A percentile compares a stretch with the other conserved stretches of the same genome.
Conservation (phyloP, 64 coral and sea anemone genomes). For the Acropora tenuis region DNA sequence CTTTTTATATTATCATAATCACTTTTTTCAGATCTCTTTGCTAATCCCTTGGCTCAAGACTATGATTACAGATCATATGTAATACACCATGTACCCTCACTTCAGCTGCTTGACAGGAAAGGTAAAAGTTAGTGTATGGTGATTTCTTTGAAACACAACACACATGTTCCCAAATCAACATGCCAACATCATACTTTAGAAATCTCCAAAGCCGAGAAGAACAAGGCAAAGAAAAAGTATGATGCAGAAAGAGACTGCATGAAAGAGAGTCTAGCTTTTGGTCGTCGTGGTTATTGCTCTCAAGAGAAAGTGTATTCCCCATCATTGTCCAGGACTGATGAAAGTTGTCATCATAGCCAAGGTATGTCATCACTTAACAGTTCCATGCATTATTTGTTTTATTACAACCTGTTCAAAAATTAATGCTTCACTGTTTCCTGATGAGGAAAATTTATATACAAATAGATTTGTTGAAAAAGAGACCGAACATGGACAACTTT, state of each 20-base stretch:
- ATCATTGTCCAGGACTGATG: slow-evolving; percentile 60
- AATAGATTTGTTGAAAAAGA: no score
- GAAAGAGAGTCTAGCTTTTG: slow-evolving; percentile 88
- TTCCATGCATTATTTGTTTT: no score
- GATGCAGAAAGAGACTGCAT: slow-evolving; percentile 68
- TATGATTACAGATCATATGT: slow-evolving; percentile 95
- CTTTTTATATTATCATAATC: no score
- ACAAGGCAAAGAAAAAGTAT: slow-evolving; percentile 73
- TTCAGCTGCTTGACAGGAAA: slow-evolving; percentile 90
- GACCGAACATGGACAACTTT: no score
- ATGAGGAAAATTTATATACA: no score
- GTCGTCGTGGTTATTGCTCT: slow-evolving; percentile 61
- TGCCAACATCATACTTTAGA: slow-evolving; percentile 25
- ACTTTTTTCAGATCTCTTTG: slow-evolving; percentile 82
- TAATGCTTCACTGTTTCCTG: no score
- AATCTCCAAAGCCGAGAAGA: slow-evolving; percentile 65
- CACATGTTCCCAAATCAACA: not conserved
- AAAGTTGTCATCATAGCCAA: slow-evolving; percentile 52
- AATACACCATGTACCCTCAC: slow-evolving; percentile 73
- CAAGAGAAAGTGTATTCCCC: slow-evolving; percentile 65
- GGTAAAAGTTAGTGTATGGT: slow-evolving; percentile 39
- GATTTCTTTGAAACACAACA: no score
- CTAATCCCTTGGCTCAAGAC: slow-evolving; percentile 90
- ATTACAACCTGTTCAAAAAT: no score
- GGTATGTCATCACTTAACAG: slow-evolving; percentile 30